These are phyloP conservation scores for Drosophila macrothrix DNA, from an alignment of 2,888 invertebrate species.

Conservation along the genomic window DNA sequence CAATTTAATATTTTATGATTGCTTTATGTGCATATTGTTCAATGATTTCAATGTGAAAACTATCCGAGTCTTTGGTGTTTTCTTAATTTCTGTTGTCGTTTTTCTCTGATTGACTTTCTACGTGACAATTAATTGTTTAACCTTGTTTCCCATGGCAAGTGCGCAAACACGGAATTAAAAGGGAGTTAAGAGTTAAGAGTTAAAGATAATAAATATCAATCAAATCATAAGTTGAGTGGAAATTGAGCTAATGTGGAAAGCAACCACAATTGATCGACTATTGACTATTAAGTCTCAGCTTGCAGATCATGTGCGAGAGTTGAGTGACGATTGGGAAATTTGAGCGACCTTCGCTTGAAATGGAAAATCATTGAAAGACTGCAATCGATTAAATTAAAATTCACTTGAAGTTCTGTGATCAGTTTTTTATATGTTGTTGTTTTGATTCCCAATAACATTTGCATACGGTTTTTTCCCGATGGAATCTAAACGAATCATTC, in stretches of 20 bases:
- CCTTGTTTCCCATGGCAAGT: background rate
- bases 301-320: background rate
- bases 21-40: constrained; percentile 38
- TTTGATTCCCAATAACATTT: constrained; percentile 17
- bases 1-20: constrained; percentile 54
- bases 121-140: constrained; percentile 9
- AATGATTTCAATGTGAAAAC: constrained; percentile 21
- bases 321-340: background rate
- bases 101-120: background rate
- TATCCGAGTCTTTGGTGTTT: constrained; percentile 8
- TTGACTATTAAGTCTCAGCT: background rate
- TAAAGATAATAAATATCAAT: background rate
- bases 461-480: background rate
- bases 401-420: constrained; percentile 8
- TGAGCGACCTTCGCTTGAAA: constrained; percentile 15
- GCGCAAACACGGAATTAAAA: background rate
- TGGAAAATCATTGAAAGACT: constrained; percentile 19
- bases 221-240: background rate
- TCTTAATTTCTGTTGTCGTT: background rate
- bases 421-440: background rate
- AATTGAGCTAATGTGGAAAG: background rate
- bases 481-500: background rate
- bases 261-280: background rate
- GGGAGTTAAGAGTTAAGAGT: background rate
- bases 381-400: constrained; percentile 25